These are phyloP conservation scores for Lethenteron camtschaticum DNA, from an alignment of 2,113 vertebrate species.

Conservation along the genomic window DNA sequence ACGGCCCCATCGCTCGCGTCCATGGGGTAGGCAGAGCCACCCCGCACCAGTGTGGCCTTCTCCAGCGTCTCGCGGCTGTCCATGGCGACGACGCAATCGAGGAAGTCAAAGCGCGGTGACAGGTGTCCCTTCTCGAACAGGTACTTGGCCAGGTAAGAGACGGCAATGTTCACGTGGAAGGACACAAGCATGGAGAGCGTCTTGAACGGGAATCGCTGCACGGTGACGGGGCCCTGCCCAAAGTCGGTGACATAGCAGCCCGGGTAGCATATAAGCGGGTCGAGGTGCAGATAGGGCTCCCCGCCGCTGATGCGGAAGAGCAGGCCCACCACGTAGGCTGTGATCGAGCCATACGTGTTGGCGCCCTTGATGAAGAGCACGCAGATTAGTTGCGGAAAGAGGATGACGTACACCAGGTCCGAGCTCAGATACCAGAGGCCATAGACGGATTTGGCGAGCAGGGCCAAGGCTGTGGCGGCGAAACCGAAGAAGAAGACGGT, in stretches of 20 bases:
- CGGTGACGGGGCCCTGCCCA: conserved; percentile 27
- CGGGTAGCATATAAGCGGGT: conserved; percentile 72
- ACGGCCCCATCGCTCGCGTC: not conserved
- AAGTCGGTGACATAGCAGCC: conserved; percentile 35
- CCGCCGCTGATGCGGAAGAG: conserved; percentile 68
- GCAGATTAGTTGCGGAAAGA: conserved; percentile 80
- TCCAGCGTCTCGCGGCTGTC: conserved; percentile 92
- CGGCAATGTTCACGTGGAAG: conserved; percentile 46
- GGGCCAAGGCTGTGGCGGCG: conserved; percentile 70
- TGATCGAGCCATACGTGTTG: conserved; percentile 74
- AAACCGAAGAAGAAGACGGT: conserved; percentile 75
- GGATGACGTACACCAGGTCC: conserved; percentile 85
- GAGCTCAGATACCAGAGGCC: conserved; percentile 96
- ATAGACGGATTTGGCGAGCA: conserved; percentile 68
- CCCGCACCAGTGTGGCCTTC: conserved; percentile 65
- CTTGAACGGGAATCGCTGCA: conserved; percentile 81
- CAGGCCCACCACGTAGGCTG: conserved; percentile 58
- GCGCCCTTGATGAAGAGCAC: conserved; percentile 84
- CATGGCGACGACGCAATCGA: conserved; percentile 70
- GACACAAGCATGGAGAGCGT: conserved; percentile 63
- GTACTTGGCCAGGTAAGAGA: conserved; percentile 68
- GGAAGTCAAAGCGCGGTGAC: conserved; percentile 66
- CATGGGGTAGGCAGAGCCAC: conserved; percentile 22
- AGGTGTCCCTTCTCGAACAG: conserved; percentile 74
- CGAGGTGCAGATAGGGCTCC: conserved; percentile 66